Conservation (phyloP, 1,140 invertebrate genomes). For the Chrysopa pallens region DNA sequence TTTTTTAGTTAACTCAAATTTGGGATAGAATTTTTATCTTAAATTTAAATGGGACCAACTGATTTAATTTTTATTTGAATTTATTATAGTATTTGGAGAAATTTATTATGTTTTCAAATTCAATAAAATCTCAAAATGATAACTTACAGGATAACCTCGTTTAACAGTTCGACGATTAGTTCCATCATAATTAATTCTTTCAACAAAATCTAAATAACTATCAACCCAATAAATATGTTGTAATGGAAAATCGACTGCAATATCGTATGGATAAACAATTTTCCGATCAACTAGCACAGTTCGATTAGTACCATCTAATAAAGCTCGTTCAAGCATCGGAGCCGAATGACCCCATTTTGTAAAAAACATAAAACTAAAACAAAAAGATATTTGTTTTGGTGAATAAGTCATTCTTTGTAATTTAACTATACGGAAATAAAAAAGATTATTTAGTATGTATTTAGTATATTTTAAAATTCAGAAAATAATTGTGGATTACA, state of each 20-base stretch:
- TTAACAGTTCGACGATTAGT: constrained; percentile 41
- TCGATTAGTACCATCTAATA: constrained; percentile 37
- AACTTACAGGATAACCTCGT: constrained; percentile 31
- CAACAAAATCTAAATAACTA: constrained; percentile 54
- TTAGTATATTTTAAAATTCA: too few species aligned
- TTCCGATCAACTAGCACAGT: constrained; percentile 33
- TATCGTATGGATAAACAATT: constrained; percentile 54
- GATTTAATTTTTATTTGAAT: too few species aligned
- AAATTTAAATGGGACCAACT: too few species aligned
- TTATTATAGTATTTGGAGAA: too few species aligned
- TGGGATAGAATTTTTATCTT: too few species aligned
- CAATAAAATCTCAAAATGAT: constrained; percentile 1
- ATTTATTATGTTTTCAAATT: not conserved
- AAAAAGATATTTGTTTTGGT: not conserved
- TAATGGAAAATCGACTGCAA: constrained; percentile 52
- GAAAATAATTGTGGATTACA: too few species aligned
- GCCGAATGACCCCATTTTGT: constrained; percentile 48
- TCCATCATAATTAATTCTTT: constrained; percentile 51
- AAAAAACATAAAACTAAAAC: constrained; percentile 51
- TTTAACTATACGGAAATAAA: too few species aligned
- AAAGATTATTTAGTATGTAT: too few species aligned
- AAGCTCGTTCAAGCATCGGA: constrained; percentile 39
- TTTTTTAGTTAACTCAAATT: too few species aligned
- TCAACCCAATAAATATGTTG: constrained; percentile 64
- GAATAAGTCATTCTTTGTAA: too few species aligned